These are phyloP conservation scores for Heteromurus nitidus DNA, from an alignment of 2,888 invertebrate genomes.

Conservation along the genomic window DNA sequence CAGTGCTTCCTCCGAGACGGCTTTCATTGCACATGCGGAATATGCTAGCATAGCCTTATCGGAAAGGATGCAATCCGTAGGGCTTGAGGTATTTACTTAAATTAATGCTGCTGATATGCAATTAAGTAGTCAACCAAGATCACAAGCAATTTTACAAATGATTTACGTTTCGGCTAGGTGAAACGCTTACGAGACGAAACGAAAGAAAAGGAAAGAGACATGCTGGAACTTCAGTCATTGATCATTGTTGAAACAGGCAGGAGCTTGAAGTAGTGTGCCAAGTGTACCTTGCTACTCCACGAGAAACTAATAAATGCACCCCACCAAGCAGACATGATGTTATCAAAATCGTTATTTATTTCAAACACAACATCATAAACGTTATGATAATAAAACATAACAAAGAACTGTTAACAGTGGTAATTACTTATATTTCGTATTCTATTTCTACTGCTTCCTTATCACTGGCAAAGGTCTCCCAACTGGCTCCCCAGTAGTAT, in stretches of 20 bases:
- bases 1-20: conserved; percentile 66
- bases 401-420: not conserved
- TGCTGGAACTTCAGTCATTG: conserved; percentile 69
- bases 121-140: not conserved
- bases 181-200: conserved; percentile 63
- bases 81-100: conserved; percentile 48
- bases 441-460: conserved; percentile 20
- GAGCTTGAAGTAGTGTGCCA: conserved; percentile 68
- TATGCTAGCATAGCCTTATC: conserved; percentile 67
- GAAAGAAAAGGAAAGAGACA: conserved; percentile 64
- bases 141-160: not conserved
- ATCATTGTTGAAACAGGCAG: conserved; percentile 72
- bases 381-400: not conserved
- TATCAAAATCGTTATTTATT: not conserved
- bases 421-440: no score
- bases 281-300: not conserved
- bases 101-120: not conserved
- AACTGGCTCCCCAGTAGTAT: not conserved
- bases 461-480: conserved; percentile 33
- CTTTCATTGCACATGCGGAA: conserved; percentile 69
- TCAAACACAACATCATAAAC: not conserved
- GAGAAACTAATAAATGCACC: not conserved
- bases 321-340: not conserved
- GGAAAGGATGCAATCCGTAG: conserved; percentile 65
- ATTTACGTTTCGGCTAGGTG: conserved; percentile 55